Percentiles rank a stretch among this genome's conserved stretches.
phyloP scores from a whole-genome alignment of 2,888 invertebrate species.

The Ceramica pisi region DNA sequence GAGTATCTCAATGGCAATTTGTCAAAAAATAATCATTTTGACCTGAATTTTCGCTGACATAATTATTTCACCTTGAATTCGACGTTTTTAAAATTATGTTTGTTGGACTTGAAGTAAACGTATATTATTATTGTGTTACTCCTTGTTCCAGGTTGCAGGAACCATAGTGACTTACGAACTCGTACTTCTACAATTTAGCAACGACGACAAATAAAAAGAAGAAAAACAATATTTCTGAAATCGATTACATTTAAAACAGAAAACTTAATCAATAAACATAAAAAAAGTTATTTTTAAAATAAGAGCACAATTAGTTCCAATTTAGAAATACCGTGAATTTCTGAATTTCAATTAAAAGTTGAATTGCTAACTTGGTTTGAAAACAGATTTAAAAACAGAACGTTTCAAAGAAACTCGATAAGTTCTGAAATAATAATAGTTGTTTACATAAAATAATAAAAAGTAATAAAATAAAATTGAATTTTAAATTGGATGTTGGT shows the following conservation, averaged over 20 bases:
- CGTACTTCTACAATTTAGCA: conserved; percentile 79
- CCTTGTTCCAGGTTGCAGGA: conserved; percentile 76
- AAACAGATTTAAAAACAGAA: conserved; percentile 22
- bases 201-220: conserved; percentile 34
- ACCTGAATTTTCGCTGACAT: no score
- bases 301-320: conserved; percentile 9
- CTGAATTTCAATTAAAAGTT: conserved; percentile 37
- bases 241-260: conserved; percentile 10
- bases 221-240: not conserved
- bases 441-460: conserved; percentile 38
- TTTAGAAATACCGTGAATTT: conserved; percentile 15
- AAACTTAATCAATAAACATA: conserved; percentile 9
- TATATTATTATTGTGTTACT: not conserved
- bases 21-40: no score
- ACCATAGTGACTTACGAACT: conserved; percentile 82
- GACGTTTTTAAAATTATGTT: no score
- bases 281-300: not conserved
- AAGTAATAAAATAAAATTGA: conserved; percentile 56
- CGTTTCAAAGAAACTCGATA: conserved; percentile 30
- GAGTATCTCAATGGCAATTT: no score
- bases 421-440: conserved; percentile 15
- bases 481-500: conserved; percentile 49
- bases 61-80: no score
- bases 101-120: no score
- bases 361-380: conserved; percentile 19